Percentiles rank a stretch among this genome's conserved stretches.
phyloP scores from a whole-genome alignment of 1,140 invertebrate genomes.

The Psix sp. region DNA sequence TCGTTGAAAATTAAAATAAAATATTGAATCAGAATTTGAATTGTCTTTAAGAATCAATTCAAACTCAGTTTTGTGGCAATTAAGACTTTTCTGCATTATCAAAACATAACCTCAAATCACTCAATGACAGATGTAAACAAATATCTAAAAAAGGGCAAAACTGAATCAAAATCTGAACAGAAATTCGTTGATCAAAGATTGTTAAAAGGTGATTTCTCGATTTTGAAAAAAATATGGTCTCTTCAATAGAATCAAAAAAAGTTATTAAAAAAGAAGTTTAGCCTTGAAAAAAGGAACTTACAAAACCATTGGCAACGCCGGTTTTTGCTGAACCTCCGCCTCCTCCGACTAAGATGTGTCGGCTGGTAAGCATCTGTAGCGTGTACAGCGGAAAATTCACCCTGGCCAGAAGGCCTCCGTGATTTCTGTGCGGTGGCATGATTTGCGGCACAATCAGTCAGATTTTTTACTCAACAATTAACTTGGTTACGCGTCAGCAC shows the following conservation, averaged over 20 bases:
- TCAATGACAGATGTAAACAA: conserved; percentile 22
- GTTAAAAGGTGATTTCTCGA: neutral
- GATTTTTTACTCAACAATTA: too few relatives aligned
- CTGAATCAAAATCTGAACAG: neutral
- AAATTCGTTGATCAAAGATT: neutral
- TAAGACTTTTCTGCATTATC: neutral
- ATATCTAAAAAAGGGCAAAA: neutral
- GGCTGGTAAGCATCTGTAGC: conserved; percentile 91
- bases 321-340: conserved; percentile 97
- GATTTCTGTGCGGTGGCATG: conserved; percentile 75
- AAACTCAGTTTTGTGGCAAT: too few relatives aligned
- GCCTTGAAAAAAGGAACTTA: conserved; percentile 74
- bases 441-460: conserved; percentile 14
- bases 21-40: too few relatives aligned
- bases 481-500: too few relatives aligned
- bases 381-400: conserved; percentile 96
- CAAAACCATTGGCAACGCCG: conserved; percentile 96
- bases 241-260: too few relatives aligned
- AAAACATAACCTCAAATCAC: conserved; percentile 13
- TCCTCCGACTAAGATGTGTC: conserved; percentile 95
- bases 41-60: too few relatives aligned
- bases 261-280: neutral
- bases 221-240: neutral
- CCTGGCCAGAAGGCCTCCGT: conserved; percentile 85
- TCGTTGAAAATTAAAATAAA: too few relatives aligned